Conservation (phyloP, 2,888 invertebrate genomes). For the Synergus gifuensis region DNA sequence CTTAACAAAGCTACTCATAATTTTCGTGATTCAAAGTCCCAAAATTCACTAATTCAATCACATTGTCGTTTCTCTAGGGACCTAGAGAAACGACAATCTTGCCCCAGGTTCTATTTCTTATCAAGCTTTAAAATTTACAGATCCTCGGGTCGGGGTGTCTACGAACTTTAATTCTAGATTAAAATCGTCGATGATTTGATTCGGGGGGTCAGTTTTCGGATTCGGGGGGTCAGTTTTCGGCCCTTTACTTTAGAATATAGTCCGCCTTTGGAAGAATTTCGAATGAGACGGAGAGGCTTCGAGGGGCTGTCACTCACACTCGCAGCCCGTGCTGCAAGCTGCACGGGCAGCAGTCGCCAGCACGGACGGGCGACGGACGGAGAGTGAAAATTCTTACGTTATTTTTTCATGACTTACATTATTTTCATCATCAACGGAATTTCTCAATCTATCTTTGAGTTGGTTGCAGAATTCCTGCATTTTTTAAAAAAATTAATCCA, state of each 20-base stretch:
- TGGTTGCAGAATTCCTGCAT: slow-evolving; percentile 82
- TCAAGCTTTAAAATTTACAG: not conserved
- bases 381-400: slow-evolving; percentile 49
- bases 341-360: slow-evolving; percentile 55
- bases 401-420: slow-evolving; percentile 88
- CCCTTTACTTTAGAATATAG: not conserved
- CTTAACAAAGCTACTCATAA: not conserved
- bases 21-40: not conserved
- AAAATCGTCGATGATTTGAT: not conserved
- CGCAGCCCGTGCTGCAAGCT: too few species aligned
- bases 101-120: not conserved
- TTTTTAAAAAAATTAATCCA: slow-evolving; percentile 48
- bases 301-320: slow-evolving; percentile 37
- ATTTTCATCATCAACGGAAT: slow-evolving; percentile 97
- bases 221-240: not conserved
- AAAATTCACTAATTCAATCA: slow-evolving; percentile 6
- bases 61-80: too few species aligned
- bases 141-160: not conserved
- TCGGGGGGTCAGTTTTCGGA: not conserved
- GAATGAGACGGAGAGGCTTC: slow-evolving; percentile 23
- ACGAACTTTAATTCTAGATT: not conserved
- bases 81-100: not conserved
- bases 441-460: slow-evolving; percentile 97
- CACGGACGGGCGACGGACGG: slow-evolving; percentile 83
- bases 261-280: not conserved